Evolutionary conservation across 2,113 vertebrate genomes (phyloP).

Genomic region (Mus spicilegus): DNA sequence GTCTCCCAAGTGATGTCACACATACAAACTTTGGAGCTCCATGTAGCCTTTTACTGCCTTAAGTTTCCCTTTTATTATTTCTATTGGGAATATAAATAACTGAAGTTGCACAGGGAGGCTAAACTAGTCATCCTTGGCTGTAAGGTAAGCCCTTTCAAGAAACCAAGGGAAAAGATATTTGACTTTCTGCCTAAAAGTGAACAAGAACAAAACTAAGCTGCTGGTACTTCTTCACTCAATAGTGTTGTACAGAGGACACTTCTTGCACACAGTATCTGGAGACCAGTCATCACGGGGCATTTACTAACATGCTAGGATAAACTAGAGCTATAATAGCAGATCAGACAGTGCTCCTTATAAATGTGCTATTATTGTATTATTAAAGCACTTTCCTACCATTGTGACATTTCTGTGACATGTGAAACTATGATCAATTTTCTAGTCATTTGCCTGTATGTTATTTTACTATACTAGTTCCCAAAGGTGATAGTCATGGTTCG

Average conservation of each 20-base stretch:
- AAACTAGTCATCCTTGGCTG: too few species aligned
- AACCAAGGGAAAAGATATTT: background rate
- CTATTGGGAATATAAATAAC: background rate
- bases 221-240: background rate
- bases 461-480: background rate
- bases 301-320: fast-evolving
- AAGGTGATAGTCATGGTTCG: background rate
- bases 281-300: fast-evolving
- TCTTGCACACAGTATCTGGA: background rate
- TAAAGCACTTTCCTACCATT: background rate
- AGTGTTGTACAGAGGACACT: background rate
- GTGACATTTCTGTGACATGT: slow-evolving; percentile 22
- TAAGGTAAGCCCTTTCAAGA: background rate
- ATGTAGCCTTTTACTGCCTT: background rate
- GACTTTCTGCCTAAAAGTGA: background rate
- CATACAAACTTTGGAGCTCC: background rate
- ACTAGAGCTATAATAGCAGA: background rate
- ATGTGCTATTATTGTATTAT: background rate
- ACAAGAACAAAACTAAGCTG: background rate
- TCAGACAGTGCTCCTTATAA: background rate
- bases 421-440: background rate
- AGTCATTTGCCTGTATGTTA: slow-evolving; percentile 9
- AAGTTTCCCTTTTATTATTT: background rate
- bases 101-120: background rate
- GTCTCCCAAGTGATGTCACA: background rate